Evolutionary conservation across 2,113 vertebrate genomes (phyloP).

Genomic region (Cryptomyrus ogoouensis): DNA sequence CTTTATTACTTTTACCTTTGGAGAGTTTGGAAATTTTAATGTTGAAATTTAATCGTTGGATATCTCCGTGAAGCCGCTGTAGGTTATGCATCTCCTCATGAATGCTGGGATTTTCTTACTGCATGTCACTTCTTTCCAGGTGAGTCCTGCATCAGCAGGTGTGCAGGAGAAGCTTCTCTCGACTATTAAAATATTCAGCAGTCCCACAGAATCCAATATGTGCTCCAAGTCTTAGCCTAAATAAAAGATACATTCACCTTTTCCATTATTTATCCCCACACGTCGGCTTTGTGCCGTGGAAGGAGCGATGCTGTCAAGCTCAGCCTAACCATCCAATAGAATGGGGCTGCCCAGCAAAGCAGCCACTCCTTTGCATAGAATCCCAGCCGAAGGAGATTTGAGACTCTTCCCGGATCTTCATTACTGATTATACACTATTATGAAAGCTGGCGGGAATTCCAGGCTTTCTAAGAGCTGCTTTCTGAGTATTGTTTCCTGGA

Average conservation of each 20-base stretch:
- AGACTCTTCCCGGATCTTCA: neutral
- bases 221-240: neutral
- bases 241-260: neutral
- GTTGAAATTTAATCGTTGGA: neutral
- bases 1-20: neutral
- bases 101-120: neutral
- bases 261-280: constrained; percentile 8
- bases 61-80: neutral
- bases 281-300: neutral
- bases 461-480: neutral
- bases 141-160: neutral
- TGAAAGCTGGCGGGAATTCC: neutral
- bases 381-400: neutral
- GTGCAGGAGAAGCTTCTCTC: neutral
- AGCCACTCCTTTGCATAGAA: neutral
- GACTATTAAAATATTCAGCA: neutral
- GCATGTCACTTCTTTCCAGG: neutral
- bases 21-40: neutral
- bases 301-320: neutral
- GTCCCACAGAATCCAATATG: neutral
- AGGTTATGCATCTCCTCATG: neutral
- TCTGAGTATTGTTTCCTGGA: neutral
- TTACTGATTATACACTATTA: neutral
- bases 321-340: neutral
- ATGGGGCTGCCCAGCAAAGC: neutral